Evolutionary conservation across 2,888 invertebrate species (phyloP), one percentile per base, ranked within the genome.

Genomic region (Watsonalla cultraria): DNA sequence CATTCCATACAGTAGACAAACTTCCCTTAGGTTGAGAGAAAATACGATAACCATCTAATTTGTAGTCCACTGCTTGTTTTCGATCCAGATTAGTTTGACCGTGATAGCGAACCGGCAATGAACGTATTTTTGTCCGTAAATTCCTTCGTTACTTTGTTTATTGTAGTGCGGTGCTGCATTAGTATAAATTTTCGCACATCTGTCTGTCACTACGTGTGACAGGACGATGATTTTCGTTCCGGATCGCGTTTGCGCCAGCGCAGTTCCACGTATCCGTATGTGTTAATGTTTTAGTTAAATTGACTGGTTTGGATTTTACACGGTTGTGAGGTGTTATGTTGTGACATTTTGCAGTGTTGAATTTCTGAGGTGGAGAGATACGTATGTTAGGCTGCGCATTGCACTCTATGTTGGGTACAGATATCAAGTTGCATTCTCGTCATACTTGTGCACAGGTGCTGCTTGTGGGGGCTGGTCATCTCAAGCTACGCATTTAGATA

Each of bases 171-270:
- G n/a, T 34, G 51, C 63, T 70, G 65, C 74, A 76, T 76, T 74
- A 76, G 74, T 72, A 66, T 71, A 74, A 64, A 70, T 73, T 74
- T 76, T 77, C 76, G 70, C 74, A 56, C 66, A 74, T 73, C 74
- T 57, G 68, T 68, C 69, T 61, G 64, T 72, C 72, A 66, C 47
- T 57, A 24, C 37, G 47, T 6, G 56, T 61, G 70, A 72, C 68
- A 60, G 65, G 54, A 68, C 60, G 73, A 68, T 68, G 74, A 74
- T 70, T 70, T 70, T 66, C 60, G 69, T 74, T 72, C 74, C 74
- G 76, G 67, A 69, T 67, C 68, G 66, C 66, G 64, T 70, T 67
- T 71, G 62, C 69, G 56, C 60, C 61, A 64, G 58, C 61, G 54
- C 54, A 51, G 47, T 64, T 62, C 62, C 59, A 52, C 52, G 64